A percentile compares a stretch with the other conserved stretches of the same genome.
Evolutionary conservation across 53 echinoderm and acorn worm genomes (phyloP).

Genomic region (Echinarachnius parma): DNA sequence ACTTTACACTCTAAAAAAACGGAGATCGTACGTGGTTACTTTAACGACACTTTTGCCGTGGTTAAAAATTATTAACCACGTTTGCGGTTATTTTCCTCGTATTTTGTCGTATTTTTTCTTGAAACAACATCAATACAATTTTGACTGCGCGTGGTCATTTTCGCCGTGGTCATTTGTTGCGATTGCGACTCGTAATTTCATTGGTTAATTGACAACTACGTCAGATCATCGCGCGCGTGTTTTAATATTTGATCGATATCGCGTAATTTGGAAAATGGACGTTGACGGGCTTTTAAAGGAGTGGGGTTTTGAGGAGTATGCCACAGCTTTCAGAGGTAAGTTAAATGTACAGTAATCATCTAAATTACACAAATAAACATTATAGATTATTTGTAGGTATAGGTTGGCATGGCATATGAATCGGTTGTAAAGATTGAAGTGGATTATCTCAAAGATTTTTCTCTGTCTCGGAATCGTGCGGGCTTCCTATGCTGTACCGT

Average conservation of each 20-base stretch:
- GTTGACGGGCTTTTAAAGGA: conserved; percentile 16
- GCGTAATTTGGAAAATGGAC: conserved; percentile 36
- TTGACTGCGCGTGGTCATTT: conserved; percentile 16
- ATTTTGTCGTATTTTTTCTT: conserved; percentile 11
- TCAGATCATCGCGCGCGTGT: conserved; percentile 7
- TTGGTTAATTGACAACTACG: conserved; percentile 21
- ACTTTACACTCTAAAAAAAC: conserved; percentile 11
- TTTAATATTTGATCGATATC: conserved; percentile 3
- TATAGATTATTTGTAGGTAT: conserved; percentile 22
- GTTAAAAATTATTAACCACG: conserved; percentile 23
- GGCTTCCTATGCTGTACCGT: conserved; percentile 6
- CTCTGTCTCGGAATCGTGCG: conserved; percentile 19
- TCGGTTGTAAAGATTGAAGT: conserved; percentile 22
- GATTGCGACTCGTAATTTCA: conserved; percentile 12
- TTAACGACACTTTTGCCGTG: conserved; percentile 19
- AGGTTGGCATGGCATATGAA: conserved; percentile 11
- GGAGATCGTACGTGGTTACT: conserved; percentile 4
- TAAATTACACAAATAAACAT: conserved; percentile 19
- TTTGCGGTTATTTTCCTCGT: conserved; percentile 13
- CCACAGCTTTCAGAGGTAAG: conserved; percentile 20
- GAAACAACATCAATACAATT: conserved; percentile 16
- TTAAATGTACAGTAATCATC: conserved; percentile 10
- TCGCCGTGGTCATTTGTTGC: conserved; percentile 12
- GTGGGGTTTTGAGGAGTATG: conserved; percentile 26
- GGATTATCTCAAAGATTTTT: conserved; percentile 22